Percentiles rank a stretch among this genome's conserved stretches.
Evolutionary conservation across 2,888 invertebrate species (phyloP).

Genomic region (Diarsia brunnea): DNA sequence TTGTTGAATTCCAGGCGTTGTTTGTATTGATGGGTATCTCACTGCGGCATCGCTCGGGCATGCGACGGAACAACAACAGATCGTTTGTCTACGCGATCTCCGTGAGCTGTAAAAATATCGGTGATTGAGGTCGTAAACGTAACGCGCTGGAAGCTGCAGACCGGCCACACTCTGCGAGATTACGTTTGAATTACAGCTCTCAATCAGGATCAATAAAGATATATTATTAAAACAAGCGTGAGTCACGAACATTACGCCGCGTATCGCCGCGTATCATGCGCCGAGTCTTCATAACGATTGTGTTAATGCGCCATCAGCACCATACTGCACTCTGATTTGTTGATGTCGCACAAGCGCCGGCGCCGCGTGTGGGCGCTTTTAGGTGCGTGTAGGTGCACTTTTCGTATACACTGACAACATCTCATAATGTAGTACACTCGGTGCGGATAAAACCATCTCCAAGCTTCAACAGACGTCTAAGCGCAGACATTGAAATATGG

Average conservation of each 20-base stretch:
- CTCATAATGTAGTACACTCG: conserved; percentile 27
- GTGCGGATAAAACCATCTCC: conserved; percentile 40
- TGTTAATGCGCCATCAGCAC: conserved; percentile 43
- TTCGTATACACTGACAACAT: conserved; percentile 7
- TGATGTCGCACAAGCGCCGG: conserved; percentile 55
- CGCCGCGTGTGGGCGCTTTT: background rate
- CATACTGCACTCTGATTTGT: conserved; percentile 49
- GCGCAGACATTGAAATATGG: conserved; percentile 59
- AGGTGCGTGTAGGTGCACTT: background rate
- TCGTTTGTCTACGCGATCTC: conserved; percentile 58
- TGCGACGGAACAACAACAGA: conserved; percentile 50
- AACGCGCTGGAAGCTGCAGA: conserved; percentile 67
- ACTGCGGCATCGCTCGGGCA: conserved; percentile 39
- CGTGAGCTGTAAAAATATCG: conserved; percentile 77
- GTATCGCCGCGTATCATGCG: conserved; percentile 40
- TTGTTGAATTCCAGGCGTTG: conserved; percentile 53
- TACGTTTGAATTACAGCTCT: conserved; percentile 71
- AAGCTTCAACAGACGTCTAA: conserved; percentile 47
- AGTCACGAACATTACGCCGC: conserved; percentile 59
- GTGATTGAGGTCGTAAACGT: conserved; percentile 76
- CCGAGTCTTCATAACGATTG: conserved; percentile 63
- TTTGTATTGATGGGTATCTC: conserved; percentile 44
- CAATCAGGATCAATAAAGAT: conserved; percentile 74
- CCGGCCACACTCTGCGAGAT: conserved; percentile 68
- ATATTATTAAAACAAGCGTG: conserved; percentile 70